Conservation (phyloP, 2,113 vertebrate species). For the Catharus minimus region DNA sequence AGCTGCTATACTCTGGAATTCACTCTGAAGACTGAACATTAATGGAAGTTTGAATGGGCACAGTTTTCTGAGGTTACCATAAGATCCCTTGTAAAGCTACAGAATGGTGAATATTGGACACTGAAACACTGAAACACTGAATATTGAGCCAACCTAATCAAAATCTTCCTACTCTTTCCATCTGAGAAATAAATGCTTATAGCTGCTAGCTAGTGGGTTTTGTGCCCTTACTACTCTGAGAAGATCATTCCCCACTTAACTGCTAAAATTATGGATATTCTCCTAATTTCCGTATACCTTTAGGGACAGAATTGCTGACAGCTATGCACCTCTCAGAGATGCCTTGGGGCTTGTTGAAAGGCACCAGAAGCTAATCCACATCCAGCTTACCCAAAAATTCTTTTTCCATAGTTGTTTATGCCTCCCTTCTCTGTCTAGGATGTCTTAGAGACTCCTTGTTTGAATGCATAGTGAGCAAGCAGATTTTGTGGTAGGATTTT, state of each 20-base stretch:
- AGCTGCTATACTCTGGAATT: background rate
- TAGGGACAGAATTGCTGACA: background rate
- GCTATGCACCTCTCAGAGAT: background rate
- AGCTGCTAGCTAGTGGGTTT: background rate
- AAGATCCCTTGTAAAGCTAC: background rate
- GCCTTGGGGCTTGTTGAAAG: background rate
- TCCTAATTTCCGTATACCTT: background rate
- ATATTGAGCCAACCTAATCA: background rate
- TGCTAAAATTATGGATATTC: background rate
- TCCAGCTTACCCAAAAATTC: background rate
- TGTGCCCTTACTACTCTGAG: background rate
- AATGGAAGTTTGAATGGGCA: background rate
- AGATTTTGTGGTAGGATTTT: slow-evolving; percentile 4
- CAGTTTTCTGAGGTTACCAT: background rate
- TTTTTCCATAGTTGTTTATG: background rate
- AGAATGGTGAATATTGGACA: background rate
- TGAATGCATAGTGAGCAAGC: slow-evolving; percentile 1
- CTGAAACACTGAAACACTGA: background rate
- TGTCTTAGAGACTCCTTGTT: background rate
- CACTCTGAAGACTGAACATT: background rate
- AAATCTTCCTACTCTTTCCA: background rate
- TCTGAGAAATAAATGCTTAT: background rate
- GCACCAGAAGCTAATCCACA: background rate
- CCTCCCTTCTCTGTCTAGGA: background rate
- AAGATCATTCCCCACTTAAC: background rate